Percentiles rank a stretch among this genome's conserved stretches.
Evolutionary conservation across 2,113 vertebrate species (phyloP).

Genomic region (Melanocharis versteri): DNA sequence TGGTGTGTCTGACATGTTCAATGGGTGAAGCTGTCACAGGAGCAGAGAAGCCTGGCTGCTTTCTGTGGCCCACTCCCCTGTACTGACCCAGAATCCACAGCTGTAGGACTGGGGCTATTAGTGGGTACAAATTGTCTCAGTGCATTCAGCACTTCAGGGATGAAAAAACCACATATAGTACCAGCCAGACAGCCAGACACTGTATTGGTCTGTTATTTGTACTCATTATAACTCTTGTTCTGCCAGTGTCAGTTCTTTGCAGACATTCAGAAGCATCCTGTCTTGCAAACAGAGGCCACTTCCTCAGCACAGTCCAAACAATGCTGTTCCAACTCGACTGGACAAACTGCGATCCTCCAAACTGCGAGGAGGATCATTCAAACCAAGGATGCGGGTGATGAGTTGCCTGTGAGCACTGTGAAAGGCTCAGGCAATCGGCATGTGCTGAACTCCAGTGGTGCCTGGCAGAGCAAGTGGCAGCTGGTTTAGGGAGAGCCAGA

Average conservation of each 20-base stretch:
- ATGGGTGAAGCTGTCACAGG: not conserved
- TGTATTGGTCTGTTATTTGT: not conserved
- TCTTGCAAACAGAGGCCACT: not conserved
- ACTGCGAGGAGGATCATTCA: accelerated
- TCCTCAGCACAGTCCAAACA: not conserved
- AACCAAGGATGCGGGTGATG: not conserved
- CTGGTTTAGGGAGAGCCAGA: not conserved
- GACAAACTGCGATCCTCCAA: too few species aligned
- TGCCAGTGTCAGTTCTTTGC: not conserved
- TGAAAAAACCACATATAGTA: accelerated
- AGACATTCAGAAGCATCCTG: not conserved
- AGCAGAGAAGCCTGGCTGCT: not conserved
- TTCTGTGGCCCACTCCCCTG: not conserved
- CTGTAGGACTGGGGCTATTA: too few species aligned
- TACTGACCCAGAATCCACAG: accelerated
- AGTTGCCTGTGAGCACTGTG: accelerated
- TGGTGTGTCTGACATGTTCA: not conserved
- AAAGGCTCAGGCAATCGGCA: not conserved
- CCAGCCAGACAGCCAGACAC: not conserved
- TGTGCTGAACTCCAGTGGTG: accelerated
- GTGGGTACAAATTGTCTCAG: not conserved
- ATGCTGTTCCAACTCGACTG: not conserved
- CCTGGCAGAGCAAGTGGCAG: not conserved
- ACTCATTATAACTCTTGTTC: not conserved
- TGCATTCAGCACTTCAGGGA: not conserved